Evolutionary conservation across 2,797 vertebrate genomes (phyloP).

Genomic region (Neosilurus hyrtlii): DNA sequence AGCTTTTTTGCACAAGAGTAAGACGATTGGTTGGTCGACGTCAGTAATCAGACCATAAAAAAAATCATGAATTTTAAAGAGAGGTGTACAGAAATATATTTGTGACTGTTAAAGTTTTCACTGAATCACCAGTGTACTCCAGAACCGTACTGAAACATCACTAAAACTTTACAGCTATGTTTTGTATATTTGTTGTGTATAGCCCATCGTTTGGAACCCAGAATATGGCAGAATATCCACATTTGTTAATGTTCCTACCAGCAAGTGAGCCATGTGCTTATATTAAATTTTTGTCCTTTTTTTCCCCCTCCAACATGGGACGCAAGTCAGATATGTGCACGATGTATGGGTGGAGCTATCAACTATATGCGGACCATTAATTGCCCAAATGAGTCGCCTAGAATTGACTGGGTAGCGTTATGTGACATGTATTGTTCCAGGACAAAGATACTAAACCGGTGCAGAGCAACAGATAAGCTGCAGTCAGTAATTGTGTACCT

Average conservation of each 20-base stretch:
- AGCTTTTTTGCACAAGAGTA: conserved; percentile 20
- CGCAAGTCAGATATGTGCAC: background rate
- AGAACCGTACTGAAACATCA: background rate
- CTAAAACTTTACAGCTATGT: background rate
- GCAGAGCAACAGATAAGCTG: background rate
- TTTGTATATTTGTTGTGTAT: background rate
- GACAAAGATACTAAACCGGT: background rate
- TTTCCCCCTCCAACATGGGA: background rate
- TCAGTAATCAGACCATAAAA: background rate
- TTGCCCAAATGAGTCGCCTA: background rate
- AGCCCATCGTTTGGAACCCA: background rate
- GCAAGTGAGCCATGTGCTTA: background rate
- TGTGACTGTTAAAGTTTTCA: background rate
- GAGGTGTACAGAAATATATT: background rate
- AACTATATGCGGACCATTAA: too few relatives aligned
- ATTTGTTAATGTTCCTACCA: too few relatives aligned
- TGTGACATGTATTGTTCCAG: background rate
- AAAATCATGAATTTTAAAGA: background rate
- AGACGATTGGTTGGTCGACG: background rate
- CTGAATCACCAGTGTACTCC: background rate
- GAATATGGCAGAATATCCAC: background rate
- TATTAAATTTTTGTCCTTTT: background rate
- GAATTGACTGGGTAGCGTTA: background rate
- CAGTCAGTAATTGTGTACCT: background rate
- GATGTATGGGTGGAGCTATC: background rate